These are phyloP conservation scores for Eremobia ochroleuca DNA, from an alignment of 2,888 invertebrate species.

Conservation along the genomic window DNA sequence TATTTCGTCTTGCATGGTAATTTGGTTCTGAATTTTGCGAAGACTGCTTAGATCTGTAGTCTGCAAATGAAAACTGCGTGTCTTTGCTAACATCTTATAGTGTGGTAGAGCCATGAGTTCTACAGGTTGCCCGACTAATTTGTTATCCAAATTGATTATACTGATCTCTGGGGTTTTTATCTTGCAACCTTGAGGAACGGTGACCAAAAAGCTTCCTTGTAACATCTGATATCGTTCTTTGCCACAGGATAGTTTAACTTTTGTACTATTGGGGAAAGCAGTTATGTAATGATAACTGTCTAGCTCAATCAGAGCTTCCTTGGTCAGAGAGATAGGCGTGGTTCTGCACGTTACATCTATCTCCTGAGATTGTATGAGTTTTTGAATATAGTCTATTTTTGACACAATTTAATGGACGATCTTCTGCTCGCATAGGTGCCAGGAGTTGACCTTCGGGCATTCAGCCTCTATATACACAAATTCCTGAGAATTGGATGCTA, in stretches of 20 bases:
- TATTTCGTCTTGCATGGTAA: neutral
- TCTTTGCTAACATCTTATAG: neutral
- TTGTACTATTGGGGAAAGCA: slow-evolving; percentile 6
- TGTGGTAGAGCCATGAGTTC: slow-evolving; percentile 9
- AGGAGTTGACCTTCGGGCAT: slow-evolving; percentile 11
- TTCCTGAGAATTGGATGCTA: slow-evolving; percentile 7
- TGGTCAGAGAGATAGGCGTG: slow-evolving; percentile 6
- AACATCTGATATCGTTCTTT: slow-evolving; percentile 9
- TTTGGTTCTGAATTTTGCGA: slow-evolving; percentile 4
- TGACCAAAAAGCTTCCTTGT: slow-evolving; percentile 5
- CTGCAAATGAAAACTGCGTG: slow-evolving; percentile 12
- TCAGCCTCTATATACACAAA: slow-evolving; percentile 6
- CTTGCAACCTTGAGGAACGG: slow-evolving; percentile 5
- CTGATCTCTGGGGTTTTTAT: neutral
- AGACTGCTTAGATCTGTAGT: slow-evolving; percentile 4
- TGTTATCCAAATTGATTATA: slow-evolving; percentile 2
- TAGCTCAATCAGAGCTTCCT: slow-evolving; percentile 6
- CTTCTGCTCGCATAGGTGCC: slow-evolving; percentile 4
- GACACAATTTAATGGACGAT: neutral
- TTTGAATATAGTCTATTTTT: slow-evolving; percentile 1
- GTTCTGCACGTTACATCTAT: slow-evolving; percentile 3
- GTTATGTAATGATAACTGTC: slow-evolving; percentile 12
- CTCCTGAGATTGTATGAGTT: slow-evolving; percentile 10
- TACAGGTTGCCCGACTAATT: neutral
- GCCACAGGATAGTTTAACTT: slow-evolving; percentile 6